Evolutionary conservation across 2,888 invertebrate genomes (phyloP), one percentile per base, ranked within the genome.

Genomic region (Tiliacea aurago): DNA sequence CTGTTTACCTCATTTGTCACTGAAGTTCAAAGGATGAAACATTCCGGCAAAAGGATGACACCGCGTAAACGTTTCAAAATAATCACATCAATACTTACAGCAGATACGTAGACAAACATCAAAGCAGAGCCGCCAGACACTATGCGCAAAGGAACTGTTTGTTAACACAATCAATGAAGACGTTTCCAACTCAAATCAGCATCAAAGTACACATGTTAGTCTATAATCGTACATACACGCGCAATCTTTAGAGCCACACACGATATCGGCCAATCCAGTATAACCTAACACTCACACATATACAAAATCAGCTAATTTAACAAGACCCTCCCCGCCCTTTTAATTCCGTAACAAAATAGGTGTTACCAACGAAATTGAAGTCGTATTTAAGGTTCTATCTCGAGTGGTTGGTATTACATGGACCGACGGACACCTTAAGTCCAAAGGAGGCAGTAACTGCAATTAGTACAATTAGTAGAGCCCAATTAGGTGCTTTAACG

Each of bases 401-500:
- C 70, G 45, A 83, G 51, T 85, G 85, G 87, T 65, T 73, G 43
- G 73, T 70, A 67, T 81, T 78, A 81, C 75, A 84, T 83, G 68
- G 69, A 79, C 73, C 71, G 64, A 73, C 90, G 92, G 92, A 92
- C 93, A 94, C 93, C 94, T 94, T 93, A 90, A 92, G 94, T 94
- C 93, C 92, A 93, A 95, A 93, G 93, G 91, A 93, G 91, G 92
- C 89, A 90, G 92, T 89, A 86, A 88, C 90, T 90, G 94, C 93
- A 94, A 94, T 94, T 93, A 94, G 92, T 89, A 94, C 93, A 94
- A 94, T 95, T 94, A 95, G 93, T 89, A 89, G 90, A 92, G 93
- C 92, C 94, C 94, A 95, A 95, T 95, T 95, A 95, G 94, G 89
- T 94, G 93, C 92, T 93, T 93, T 95, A 95, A 94, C 94, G 95